Evolutionary conservation across 92 coral and sea anemone species (phyloP).

Genomic region (Parazoanthus atlanticus): DNA sequence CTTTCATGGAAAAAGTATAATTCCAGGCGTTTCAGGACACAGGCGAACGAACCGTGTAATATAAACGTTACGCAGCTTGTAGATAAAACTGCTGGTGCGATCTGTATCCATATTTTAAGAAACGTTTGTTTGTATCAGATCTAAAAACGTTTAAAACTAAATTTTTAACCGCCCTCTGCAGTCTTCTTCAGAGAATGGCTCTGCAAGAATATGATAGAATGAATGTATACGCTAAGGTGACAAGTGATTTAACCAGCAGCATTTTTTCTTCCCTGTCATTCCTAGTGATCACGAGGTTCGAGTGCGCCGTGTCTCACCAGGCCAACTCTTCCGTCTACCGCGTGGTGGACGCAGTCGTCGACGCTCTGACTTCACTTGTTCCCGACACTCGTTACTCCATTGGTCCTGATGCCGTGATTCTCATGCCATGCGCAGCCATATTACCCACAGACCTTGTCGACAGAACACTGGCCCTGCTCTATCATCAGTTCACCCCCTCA

Average conservation of each 20-base stretch:
- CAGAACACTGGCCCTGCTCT: conserved; percentile 5
- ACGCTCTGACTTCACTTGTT: not conserved
- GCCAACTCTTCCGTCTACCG: not conserved
- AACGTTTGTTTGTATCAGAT: too few relatives aligned
- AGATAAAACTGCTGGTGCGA: too few relatives aligned
- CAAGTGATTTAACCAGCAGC: not conserved
- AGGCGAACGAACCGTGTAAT: not conserved
- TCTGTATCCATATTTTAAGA: too few relatives aligned
- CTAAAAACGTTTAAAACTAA: too few relatives aligned
- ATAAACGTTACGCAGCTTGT: too few relatives aligned
- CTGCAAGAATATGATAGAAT: too few relatives aligned
- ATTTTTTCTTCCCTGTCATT: not conserved
- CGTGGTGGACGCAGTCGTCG: conserved; percentile 22
- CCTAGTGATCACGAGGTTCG: conserved; percentile 24
- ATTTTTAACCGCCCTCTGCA: too few relatives aligned
- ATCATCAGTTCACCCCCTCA: conserved; percentile 22
- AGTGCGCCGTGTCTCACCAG: conserved; percentile 20
- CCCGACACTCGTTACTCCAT: conserved; percentile 14
- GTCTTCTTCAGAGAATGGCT: too few relatives aligned
- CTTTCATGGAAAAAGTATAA: not conserved
- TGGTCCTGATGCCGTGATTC: conserved; percentile 17
- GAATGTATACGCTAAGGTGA: too few relatives aligned
- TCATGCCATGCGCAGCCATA: conserved; percentile 17
- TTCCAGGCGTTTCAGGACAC: not conserved
- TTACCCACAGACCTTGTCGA: conserved; percentile 21